Base-by-base conservation (phyloP, 2,797 vertebrate species). In the Epinephelus coioides region DNA sequence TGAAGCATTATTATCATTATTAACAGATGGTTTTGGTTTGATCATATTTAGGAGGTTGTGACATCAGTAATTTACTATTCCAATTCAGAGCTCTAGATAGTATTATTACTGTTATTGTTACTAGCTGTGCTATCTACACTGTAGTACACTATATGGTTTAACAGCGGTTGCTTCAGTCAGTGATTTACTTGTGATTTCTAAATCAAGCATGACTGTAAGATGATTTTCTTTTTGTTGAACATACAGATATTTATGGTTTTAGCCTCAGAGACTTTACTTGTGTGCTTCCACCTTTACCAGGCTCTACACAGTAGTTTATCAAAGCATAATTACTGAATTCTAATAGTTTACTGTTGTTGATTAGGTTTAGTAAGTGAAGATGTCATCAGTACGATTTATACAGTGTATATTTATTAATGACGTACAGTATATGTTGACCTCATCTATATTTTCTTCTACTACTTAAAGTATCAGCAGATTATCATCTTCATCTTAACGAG, bases 371-470 rank as follows among this genome's bases (percentile, higher is more conserved):
- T 67, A 14, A 30, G 73, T 79, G 55, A 72, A 66, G 66, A 81
- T 74, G 80, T 89, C 81, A 85, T 83, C 79, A 57, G 64, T 84
- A 47, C 19, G 10, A 57, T 88, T 86, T 80, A 80, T 87, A 86
- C 76, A 85, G 50, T 69, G 79, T 76, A 81, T 89, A 84, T 87
- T 81, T 84, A 88, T 82, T 34, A 70, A 47, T 69, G 73, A 77
- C 11, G 43, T 76, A 19, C 50, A 65, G 71, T 82, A 82, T 65
- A 74, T 78, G 77, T 76, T 73, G 23, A 83, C 23, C 47, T 83
- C 53, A 86, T 76, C 59, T 75, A 62, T 79, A 83, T 83, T 90
- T 88, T 86, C 13, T 67, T 73, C 44, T 76, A 30, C 57, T 88
- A 73, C 30, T 55, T 44, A 19, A 67, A 73, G 69, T 78, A 56